A percentile compares a stretch with the other conserved stretches of the same genome.
Conservation (phyloP, 1,140 invertebrate species). For the Cotesia chilonis region DNA sequence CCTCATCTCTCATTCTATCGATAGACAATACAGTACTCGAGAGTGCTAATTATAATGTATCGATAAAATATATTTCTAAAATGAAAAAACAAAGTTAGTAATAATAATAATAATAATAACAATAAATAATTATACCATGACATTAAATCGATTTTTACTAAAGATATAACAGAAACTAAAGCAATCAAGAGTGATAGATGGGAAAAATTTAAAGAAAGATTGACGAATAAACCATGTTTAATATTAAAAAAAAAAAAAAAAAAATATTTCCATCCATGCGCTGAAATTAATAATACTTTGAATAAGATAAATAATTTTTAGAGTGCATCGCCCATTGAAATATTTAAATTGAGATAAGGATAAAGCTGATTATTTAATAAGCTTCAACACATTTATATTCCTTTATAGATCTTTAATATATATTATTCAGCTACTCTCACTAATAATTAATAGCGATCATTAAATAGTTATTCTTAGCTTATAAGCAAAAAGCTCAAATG, state of each 20-base stretch:
- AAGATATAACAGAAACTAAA: not conserved
- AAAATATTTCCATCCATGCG: not conserved
- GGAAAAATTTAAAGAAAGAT: constrained; percentile 27
- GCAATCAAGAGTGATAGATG: constrained; percentile 10
- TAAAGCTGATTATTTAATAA: not conserved
- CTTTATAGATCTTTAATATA: too few species aligned
- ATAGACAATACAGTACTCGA: too few species aligned
- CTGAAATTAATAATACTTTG: constrained; percentile 6
- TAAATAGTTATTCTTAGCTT: too few species aligned
- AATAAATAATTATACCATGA: not conserved
- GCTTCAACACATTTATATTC: too few species aligned
- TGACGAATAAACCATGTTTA: not conserved
- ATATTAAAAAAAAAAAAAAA: constrained; percentile 22
- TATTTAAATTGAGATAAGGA: not conserved
- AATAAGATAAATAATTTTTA: constrained; percentile 1
- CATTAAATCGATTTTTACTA: not conserved
- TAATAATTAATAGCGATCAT: too few species aligned
- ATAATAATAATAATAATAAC: not conserved
- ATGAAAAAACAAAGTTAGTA: not conserved
- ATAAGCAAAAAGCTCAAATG: too few species aligned
- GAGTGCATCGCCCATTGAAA: not conserved
- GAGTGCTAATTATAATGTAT: too few species aligned
- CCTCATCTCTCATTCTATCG: constrained; percentile 8
- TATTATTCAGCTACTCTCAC: too few species aligned
- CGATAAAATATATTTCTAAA: too few species aligned